phyloP scores from a whole-genome alignment of 2,888 invertebrate genomes.

The Eurytoma californica region DNA sequence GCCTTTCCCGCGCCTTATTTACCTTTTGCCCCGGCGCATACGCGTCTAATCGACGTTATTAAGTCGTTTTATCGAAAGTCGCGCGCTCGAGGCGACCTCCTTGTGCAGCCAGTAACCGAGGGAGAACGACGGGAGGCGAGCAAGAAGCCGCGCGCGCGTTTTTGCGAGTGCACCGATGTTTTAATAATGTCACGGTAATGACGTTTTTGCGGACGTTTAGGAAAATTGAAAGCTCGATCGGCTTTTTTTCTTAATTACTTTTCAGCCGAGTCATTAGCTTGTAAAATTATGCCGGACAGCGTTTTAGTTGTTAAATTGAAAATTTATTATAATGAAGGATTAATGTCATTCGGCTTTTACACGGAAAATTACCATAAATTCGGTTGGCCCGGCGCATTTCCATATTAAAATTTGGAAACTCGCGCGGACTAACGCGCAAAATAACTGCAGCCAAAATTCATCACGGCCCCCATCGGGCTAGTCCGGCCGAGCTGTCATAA shows the following conservation, averaged over 20 bases:
- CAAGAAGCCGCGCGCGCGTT: not conserved
- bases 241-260: not conserved
- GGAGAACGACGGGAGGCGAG: not conserved
- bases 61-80: slow-evolving; percentile 48
- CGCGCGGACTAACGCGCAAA: not conserved
- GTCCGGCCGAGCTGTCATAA: slow-evolving; percentile 37
- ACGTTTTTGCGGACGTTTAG: not conserved
- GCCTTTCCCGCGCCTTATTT: slow-evolving; percentile 28
- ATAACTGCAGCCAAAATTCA: slow-evolving; percentile 17
- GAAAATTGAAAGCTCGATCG: not conserved
- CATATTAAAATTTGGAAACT: not conserved
- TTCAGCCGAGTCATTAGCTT: not conserved
- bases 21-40: slow-evolving; percentile 43
- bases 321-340: too few relatives aligned
- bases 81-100: not conserved
- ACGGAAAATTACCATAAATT: too few relatives aligned
- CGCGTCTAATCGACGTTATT: slow-evolving; percentile 49
- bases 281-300: not conserved
- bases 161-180: too few relatives aligned
- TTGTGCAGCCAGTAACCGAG: not conserved
- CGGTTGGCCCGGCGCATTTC: too few relatives aligned
- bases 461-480: not conserved
- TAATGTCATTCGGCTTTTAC: too few relatives aligned
- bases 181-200: not conserved
- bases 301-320: not conserved